A percentile compares a stretch with the other conserved stretches of the same genome.
These are phyloP conservation scores for Ochlodes sylvanus DNA, from an alignment of 2,888 invertebrate species.

Conservation along the genomic window DNA sequence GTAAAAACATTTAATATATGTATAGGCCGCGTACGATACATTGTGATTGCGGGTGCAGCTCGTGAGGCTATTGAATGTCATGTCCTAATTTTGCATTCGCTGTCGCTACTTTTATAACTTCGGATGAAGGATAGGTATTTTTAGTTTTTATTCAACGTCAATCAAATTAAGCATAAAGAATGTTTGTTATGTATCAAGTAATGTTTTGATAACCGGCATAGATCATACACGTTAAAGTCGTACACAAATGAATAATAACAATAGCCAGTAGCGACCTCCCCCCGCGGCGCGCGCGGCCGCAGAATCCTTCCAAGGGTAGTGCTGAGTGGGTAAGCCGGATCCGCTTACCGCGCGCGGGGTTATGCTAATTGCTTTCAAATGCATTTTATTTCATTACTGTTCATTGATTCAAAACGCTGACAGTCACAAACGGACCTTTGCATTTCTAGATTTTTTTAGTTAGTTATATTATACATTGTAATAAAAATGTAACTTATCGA, in stretches of 20 bases:
- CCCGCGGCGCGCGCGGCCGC: slow-evolving; percentile 39
- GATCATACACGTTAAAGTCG: too few relatives aligned
- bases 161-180: too few relatives aligned
- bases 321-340: slow-evolving; percentile 38
- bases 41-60: background rate
- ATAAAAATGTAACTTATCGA: too few relatives aligned
- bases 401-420: background rate
- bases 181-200: too few relatives aligned
- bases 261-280: too few relatives aligned
- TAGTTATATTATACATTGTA: too few relatives aligned
- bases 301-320: slow-evolving; percentile 64
- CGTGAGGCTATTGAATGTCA: background rate
- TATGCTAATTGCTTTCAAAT: background rate
- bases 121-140: too few relatives aligned
- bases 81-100: background rate
- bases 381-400: background rate
- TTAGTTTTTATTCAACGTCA: too few relatives aligned
- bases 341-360: background rate
- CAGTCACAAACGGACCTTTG: background rate
- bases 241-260: too few relatives aligned
- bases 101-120: slow-evolving; percentile 29
- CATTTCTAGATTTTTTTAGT: too few relatives aligned
- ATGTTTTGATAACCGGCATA: too few relatives aligned
- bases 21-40: background rate
- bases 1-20: background rate